Conservation (phyloP, 2,888 invertebrate species). For the Saturnia pavonia region DNA sequence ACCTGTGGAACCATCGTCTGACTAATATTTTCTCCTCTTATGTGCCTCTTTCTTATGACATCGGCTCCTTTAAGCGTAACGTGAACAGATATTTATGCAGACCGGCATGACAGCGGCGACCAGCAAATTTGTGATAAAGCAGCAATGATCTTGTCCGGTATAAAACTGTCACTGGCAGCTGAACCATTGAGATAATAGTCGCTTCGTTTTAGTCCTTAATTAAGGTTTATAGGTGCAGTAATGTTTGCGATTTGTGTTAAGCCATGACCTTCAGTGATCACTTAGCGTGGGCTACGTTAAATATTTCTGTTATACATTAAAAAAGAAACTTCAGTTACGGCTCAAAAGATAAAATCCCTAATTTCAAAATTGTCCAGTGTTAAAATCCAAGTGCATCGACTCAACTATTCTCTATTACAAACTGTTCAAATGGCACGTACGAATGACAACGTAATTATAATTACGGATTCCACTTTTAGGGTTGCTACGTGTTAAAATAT, state of each 20-base stretch:
- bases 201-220: too few species aligned
- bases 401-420: constrained; percentile 45
- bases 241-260: too few species aligned
- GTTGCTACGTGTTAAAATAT: constrained; percentile 7
- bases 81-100: too few species aligned
- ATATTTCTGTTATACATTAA: background rate
- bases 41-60: too few species aligned
- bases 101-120: too few species aligned
- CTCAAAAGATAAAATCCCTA: background rate
- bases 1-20: too few species aligned
- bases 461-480: constrained; percentile 34
- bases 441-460: constrained; percentile 63
- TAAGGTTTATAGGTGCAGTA: too few species aligned
- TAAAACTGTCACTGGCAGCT: background rate
- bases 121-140: too few species aligned
- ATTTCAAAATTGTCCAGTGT: background rate
- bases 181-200: background rate
- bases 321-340: background rate
- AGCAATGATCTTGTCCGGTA: background rate
- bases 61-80: too few species aligned
- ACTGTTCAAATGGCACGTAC: constrained; percentile 50
- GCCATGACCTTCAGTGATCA: too few species aligned
- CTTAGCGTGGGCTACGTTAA: too few species aligned
- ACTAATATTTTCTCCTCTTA: too few species aligned
- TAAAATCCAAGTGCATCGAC: constrained; percentile 2